phyloP scores from a whole-genome alignment of 1,140 invertebrate genomes.

The Druon quercuslanigerum region DNA sequence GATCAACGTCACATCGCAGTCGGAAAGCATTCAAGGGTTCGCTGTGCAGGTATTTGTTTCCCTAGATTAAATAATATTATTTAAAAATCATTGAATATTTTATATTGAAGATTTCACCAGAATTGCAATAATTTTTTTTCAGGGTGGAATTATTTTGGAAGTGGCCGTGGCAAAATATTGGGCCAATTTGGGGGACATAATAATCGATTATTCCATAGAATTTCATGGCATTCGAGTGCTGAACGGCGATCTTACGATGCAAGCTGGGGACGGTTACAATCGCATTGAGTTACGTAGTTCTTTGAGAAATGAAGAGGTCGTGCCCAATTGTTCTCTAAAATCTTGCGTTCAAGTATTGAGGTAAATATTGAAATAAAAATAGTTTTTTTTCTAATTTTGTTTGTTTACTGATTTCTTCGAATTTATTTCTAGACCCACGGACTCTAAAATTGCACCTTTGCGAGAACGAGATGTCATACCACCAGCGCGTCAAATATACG shows the following conservation, averaged over 20 bases:
- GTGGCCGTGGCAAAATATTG: constrained; percentile 95
- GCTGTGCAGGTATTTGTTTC: constrained; percentile 79
- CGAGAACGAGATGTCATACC: constrained; percentile 89
- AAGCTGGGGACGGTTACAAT: constrained; percentile 86
- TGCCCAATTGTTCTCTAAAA: constrained; percentile 85
- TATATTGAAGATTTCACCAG: not conserved
- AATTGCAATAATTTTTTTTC: constrained; percentile 49
- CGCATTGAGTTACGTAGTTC: constrained; percentile 82
- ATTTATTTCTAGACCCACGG: constrained; percentile 80
- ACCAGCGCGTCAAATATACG: constrained; percentile 91
- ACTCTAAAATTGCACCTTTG: constrained; percentile 86
- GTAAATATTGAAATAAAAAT: constrained; percentile 68
- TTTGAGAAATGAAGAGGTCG: constrained; percentile 87
- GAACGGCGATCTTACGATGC: constrained; percentile 80
- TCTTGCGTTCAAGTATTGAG: constrained; percentile 86
- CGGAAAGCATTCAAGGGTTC: constrained; percentile 81
- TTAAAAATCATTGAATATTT: constrained; percentile 8
- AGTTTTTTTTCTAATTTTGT: not conserved
- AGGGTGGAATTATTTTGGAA: constrained; percentile 88
- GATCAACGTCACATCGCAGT: constrained; percentile 81
- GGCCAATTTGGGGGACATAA: constrained; percentile 89
- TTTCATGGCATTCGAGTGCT: constrained; percentile 89
- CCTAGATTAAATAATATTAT: constrained; percentile 51
- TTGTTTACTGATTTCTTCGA: constrained; percentile 5
- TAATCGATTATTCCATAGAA: constrained; percentile 84